A percentile compares a stretch with the other conserved stretches of the same genome.
These are phyloP conservation scores for Heterohyrax brucei DNA, from an alignment of 2,797 vertebrate genomes.

Conservation along the genomic window DNA sequence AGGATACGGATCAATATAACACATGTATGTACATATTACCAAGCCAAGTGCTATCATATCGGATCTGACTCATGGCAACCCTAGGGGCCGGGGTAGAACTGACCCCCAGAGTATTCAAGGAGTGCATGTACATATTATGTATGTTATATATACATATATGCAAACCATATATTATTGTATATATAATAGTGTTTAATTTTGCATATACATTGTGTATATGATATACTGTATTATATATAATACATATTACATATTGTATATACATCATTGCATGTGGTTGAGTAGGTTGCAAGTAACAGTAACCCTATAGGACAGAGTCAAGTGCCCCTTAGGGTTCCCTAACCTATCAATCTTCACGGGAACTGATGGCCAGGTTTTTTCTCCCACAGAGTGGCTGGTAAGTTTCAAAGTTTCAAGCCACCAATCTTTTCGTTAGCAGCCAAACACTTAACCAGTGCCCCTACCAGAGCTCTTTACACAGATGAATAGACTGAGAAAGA, in stretches of 20 bases:
- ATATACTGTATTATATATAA: no score
- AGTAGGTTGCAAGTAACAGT: neutral
- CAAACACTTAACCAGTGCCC: neutral
- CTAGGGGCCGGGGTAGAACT: no score
- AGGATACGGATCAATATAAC: no score
- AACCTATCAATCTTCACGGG: neutral
- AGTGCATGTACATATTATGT: no score
- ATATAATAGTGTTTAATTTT: no score
- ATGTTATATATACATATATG: no score
- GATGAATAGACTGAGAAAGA: neutral
- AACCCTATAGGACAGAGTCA: neutral
- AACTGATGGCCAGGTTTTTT: neutral
- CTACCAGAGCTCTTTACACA: neutral
- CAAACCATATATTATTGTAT: no score
- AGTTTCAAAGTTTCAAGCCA: neutral
- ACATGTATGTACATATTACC: no score
- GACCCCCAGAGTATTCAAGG: no score
- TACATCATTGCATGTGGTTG: neutral
- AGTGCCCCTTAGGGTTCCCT: neutral
- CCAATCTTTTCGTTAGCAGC: neutral
- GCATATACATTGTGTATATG: no score
- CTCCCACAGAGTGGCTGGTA: neutral
- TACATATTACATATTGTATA: neutral
- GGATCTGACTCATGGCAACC: no score
- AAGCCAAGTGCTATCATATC: no score